phyloP scores from a whole-genome alignment of 2,113 vertebrate species.

The Sceloporus undulatus region DNA sequence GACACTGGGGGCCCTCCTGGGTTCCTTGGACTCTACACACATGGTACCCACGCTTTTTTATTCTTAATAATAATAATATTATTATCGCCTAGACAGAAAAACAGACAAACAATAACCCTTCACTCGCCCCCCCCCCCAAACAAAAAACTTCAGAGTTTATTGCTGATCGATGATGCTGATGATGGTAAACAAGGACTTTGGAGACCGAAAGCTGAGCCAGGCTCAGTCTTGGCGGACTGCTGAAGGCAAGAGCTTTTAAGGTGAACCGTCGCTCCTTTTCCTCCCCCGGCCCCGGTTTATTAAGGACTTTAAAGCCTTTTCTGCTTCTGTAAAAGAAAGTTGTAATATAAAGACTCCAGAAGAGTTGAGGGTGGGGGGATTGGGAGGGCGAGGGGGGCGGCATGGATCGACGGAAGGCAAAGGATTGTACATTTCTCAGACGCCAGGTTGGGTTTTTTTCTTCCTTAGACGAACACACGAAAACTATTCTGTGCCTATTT shows the following conservation, averaged over 20 bases:
- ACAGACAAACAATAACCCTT: slow-evolving; percentile 40
- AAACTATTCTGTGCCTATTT: slow-evolving; percentile 94
- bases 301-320: slow-evolving; percentile 77
- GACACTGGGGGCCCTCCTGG: slow-evolving; percentile 73
- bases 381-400: slow-evolving; percentile 78
- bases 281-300: slow-evolving; percentile 51
- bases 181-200: slow-evolving; percentile 67
- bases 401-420: slow-evolving; percentile 87
- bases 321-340: slow-evolving; percentile 83
- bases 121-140: neutral
- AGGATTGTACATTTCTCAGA: slow-evolving; percentile 93
- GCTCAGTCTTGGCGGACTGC: slow-evolving; percentile 57
- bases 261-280: slow-evolving; percentile 50
- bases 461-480: slow-evolving; percentile 23
- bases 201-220: slow-evolving; percentile 56
- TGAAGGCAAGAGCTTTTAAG: slow-evolving; percentile 3
- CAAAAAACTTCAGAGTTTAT: slow-evolving; percentile 62
- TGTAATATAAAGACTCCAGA: slow-evolving; percentile 86
- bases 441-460: slow-evolving; percentile 83
- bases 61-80: neutral
- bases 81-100: slow-evolving; percentile 72
- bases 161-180: slow-evolving; percentile 52
- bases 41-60: slow-evolving; percentile 78
- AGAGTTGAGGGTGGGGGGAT: slow-evolving; percentile 79
- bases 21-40: slow-evolving; percentile 76